Evolutionary conservation across 1,140 invertebrate species (phyloP).

Genomic region (Ditylenchus dipsaci): DNA sequence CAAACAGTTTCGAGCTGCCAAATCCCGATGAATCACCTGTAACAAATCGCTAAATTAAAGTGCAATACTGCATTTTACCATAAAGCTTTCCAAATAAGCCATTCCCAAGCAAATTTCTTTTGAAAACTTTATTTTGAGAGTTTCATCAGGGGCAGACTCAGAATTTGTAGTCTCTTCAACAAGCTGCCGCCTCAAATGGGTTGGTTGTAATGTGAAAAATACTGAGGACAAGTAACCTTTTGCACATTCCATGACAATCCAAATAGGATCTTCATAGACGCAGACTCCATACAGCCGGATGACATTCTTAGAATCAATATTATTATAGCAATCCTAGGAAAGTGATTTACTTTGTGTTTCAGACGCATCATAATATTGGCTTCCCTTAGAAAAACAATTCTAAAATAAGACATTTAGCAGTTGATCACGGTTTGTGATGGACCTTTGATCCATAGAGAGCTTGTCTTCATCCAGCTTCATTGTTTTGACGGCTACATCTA

Average conservation of each 20-base stretch:
- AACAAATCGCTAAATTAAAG: not conserved
- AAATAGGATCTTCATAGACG: conserved; percentile 13
- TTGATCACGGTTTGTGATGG: not conserved
- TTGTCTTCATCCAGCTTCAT: conserved; percentile 13
- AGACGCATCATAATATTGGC: conserved; percentile 28
- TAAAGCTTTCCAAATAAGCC: conserved; percentile 25
- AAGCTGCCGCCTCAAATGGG: conserved; percentile 17
- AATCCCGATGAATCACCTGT: conserved; percentile 74
- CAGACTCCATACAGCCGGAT: conserved; percentile 35
- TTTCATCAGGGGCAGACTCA: not conserved
- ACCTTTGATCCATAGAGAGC: conserved; percentile 6
- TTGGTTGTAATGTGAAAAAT: not conserved
- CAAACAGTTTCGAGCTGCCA: conserved; percentile 88
- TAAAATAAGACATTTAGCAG: conserved; percentile 10
- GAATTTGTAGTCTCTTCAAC: not conserved
- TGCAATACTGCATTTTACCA: not conserved
- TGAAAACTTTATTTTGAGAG: not conserved
- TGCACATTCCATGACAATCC: conserved; percentile 24
- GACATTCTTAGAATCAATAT: conserved; percentile 8
- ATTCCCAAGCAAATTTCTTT: conserved; percentile 13
- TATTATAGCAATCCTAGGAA: no score
- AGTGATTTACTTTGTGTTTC: conserved; percentile 6
- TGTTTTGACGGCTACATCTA: conserved; percentile 23
- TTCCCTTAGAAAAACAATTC: conserved; percentile 24
- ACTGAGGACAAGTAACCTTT: not conserved